Conservation (phyloP, 2,797 vertebrate species). For the Xenentodon cancila region DNA sequence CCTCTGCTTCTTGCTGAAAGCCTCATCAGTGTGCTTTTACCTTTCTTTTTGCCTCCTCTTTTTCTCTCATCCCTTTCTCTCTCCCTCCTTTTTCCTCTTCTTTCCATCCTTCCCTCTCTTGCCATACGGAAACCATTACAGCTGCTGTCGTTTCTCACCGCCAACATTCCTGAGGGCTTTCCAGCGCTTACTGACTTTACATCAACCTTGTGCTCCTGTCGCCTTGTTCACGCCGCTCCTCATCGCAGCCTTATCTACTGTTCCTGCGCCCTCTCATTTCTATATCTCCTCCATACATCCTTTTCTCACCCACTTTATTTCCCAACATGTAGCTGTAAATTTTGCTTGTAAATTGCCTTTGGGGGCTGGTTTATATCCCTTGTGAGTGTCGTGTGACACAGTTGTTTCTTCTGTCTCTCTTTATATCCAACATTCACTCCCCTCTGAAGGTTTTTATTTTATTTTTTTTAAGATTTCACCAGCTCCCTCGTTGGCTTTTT, state of each 20-base stretch:
- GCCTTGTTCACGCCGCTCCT: constrained; percentile 55
- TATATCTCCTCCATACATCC: constrained; percentile 12
- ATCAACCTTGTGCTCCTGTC: constrained; percentile 73
- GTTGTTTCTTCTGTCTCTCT: not conserved
- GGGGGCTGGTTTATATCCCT: not conserved
- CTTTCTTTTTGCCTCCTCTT: constrained; percentile 20
- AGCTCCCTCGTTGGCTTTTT: not conserved
- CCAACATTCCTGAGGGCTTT: constrained; percentile 80
- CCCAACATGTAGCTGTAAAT: not conserved
- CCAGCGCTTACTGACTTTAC: constrained; percentile 74
- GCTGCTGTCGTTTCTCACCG: constrained; percentile 73
- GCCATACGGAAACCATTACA: constrained; percentile 82
- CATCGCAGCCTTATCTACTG: constrained; percentile 34
- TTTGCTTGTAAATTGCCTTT: constrained; percentile 1
- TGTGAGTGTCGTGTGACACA: not conserved
- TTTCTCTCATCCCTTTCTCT: constrained; percentile 22
- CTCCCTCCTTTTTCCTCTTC: too few relatives aligned
- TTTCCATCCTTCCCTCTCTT: constrained; percentile 6
- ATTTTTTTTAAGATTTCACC: not conserved
- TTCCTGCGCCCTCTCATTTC: constrained; percentile 12
- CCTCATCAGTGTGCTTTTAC: constrained; percentile 22
- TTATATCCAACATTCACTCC: not conserved
- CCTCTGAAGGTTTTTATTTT: not conserved
- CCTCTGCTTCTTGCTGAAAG: constrained; percentile 10
- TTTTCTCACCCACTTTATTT: not conserved